These are phyloP conservation scores for Stenolophus ochropezus DNA, from an alignment of 2,888 invertebrate genomes.

Conservation along the genomic window DNA sequence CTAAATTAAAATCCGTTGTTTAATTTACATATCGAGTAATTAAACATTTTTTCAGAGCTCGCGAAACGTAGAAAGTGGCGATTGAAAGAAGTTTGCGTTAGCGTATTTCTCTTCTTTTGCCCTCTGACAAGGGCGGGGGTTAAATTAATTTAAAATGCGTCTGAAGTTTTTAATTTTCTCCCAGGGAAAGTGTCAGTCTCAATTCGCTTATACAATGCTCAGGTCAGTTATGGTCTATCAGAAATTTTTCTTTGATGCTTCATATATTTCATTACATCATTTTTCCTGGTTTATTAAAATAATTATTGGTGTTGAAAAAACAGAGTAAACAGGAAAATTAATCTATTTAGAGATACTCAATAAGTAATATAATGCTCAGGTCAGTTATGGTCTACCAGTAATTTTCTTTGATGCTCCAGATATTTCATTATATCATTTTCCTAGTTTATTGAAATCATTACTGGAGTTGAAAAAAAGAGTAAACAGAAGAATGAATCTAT, in stretches of 20 bases:
- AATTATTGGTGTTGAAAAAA: too few species aligned
- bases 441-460: too few species aligned
- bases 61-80: constrained; percentile 20
- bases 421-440: too few species aligned
- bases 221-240: constrained; percentile 38
- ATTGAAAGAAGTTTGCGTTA: constrained; percentile 11
- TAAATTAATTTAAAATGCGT: constrained; percentile 48
- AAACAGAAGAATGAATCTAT: too few species aligned
- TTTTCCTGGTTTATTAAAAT: too few species aligned
- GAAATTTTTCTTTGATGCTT: too few species aligned
- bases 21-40: constrained; percentile 53
- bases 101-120: not conserved
- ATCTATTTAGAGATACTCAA: too few species aligned
- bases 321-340: too few species aligned
- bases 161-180: constrained; percentile 43
- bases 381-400: constrained; percentile 35
- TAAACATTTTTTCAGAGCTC: constrained; percentile 47
- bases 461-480: too few species aligned
- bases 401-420: too few species aligned
- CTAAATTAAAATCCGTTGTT: constrained; percentile 52
- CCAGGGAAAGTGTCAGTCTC: constrained; percentile 21
- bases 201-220: constrained; percentile 29
- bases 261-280: too few species aligned
- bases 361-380: constrained; percentile 19
- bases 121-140: not conserved